These are phyloP conservation scores for Brachylomia viminalis DNA, from an alignment of 2,888 invertebrate species.

Conservation along the genomic window DNA sequence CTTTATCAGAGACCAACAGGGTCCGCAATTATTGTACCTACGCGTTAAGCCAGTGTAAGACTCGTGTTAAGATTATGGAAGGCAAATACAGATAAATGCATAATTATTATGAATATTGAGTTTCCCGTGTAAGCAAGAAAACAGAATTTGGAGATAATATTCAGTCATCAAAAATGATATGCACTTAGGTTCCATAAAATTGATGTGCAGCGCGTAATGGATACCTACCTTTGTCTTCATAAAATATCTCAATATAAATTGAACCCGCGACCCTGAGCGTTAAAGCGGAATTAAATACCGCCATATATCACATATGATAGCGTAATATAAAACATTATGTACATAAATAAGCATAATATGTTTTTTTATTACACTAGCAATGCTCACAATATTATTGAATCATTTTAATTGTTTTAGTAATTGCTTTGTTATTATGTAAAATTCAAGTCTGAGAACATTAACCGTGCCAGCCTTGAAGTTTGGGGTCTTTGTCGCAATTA, in stretches of 20 bases:
- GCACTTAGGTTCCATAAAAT: not conserved
- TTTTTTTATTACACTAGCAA: not conserved
- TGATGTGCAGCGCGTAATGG: not conserved
- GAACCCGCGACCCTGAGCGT: not conserved
- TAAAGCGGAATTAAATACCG: conserved; percentile 20
- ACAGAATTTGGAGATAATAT: not conserved
- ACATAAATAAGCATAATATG: conserved; percentile 14
- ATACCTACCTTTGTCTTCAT: not conserved
- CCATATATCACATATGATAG: conserved; percentile 25
- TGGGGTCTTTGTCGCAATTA: conserved; percentile 35
- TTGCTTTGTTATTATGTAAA: conserved; percentile 47
- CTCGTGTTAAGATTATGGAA: too few relatives aligned
- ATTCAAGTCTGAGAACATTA: conserved; percentile 31
- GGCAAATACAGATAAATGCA: not conserved
- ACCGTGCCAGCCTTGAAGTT: conserved; percentile 40
- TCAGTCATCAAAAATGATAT: not conserved
- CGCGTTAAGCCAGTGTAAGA: not conserved
- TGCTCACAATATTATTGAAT: conserved; percentile 32
- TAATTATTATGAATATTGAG: not conserved
- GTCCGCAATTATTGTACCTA: not conserved
- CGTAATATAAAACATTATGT: conserved; percentile 8
- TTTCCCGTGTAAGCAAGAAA: not conserved
- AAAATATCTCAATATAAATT: not conserved
- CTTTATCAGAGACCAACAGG: not conserved
- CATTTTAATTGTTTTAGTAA: conserved; percentile 39